Evolutionary conservation across 2,888 invertebrate species (phyloP).

Genomic region (Ephialtes manifestator): DNA sequence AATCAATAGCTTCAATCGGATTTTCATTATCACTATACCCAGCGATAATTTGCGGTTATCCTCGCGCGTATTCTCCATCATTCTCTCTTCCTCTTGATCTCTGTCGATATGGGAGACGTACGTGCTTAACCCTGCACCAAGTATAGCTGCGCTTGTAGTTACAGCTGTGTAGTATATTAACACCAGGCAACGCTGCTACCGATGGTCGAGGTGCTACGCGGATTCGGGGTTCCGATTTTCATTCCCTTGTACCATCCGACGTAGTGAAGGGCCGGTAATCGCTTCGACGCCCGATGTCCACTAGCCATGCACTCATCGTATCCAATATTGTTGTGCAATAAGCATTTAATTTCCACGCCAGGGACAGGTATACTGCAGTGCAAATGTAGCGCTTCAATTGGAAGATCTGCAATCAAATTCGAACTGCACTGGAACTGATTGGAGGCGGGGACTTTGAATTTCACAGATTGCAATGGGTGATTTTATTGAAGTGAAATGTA

Average conservation of each 20-base stretch:
- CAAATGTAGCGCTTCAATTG: constrained; percentile 4
- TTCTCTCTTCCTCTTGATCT: constrained; percentile 30
- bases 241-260: constrained; percentile 3
- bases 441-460: neutral
- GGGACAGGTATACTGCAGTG: neutral
- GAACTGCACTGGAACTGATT: neutral
- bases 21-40: constrained; percentile 82
- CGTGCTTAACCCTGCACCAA: neutral
- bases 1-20: constrained; percentile 79
- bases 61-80: constrained; percentile 69
- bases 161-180: constrained; percentile 23
- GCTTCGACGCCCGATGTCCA: constrained; percentile 12
- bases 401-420: constrained; percentile 8
- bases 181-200: constrained; percentile 9
- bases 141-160: neutral
- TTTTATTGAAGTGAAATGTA: constrained; percentile 3
- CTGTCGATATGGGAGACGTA: constrained; percentile 10
- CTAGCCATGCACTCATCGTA: neutral
- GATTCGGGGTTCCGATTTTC: constrained; percentile 37
- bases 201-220: constrained; percentile 19
- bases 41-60: constrained; percentile 82
- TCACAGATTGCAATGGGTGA: neutral
- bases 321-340: constrained; percentile 25
- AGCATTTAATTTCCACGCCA: constrained; percentile 18
- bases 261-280: constrained; percentile 3